Evolutionary conservation across 2,113 vertebrate genomes (phyloP).

Genomic region (Illadopsis cleaveri): DNA sequence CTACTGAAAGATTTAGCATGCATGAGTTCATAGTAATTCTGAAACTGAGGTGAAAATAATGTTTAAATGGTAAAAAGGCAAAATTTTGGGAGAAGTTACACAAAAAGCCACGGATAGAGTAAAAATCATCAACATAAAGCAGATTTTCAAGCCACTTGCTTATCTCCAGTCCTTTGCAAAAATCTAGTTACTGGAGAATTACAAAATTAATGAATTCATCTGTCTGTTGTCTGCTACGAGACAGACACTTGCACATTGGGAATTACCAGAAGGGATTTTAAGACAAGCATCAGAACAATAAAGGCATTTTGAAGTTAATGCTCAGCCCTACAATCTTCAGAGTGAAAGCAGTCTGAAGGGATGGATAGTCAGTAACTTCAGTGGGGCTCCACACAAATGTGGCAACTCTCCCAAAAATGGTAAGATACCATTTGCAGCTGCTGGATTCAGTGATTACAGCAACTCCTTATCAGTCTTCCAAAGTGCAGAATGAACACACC

Average conservation of each 20-base stretch:
- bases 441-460: neutral
- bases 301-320: neutral
- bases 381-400: accelerated
- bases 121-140: neutral
- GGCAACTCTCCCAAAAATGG: accelerated
- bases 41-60: neutral
- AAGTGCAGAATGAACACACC: neutral
- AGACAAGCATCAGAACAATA: neutral
- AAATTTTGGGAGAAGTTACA: neutral
- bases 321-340: neutral
- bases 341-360: neutral
- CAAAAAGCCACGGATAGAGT: accelerated
- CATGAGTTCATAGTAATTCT: neutral
- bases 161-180: neutral
- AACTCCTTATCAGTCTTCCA: neutral
- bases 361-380: neutral
- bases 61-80: neutral
- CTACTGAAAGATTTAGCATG: neutral
- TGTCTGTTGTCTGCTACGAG: neutral
- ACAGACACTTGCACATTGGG: neutral
- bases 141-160: neutral
- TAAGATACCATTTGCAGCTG: neutral
- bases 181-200: neutral
- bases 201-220: neutral
- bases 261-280: neutral